Conservation (phyloP, 1,140 invertebrate species). For the Campodea augens region DNA sequence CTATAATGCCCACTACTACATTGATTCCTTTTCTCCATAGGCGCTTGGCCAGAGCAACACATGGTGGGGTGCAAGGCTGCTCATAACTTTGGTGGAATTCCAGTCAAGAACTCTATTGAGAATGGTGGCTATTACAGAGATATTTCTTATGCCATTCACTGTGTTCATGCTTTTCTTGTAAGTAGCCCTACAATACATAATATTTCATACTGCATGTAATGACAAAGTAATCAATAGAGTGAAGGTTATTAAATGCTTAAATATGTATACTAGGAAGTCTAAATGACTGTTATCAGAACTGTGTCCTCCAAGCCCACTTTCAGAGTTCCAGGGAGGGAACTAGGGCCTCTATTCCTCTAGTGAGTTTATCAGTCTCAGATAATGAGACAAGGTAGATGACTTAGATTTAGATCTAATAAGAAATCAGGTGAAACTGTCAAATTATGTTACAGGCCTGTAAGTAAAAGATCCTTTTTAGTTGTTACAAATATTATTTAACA, state of each 20-base stretch:
- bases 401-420: no score
- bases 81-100: conserved; percentile 67
- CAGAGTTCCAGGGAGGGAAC: no score
- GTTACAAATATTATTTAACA: no score
- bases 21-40: no score
- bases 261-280: background rate
- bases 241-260: background rate
- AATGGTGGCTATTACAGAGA: conserved; percentile 71
- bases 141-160: conserved; percentile 74
- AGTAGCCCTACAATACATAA: conserved; percentile 25
- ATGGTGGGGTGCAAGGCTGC: conserved; percentile 64
- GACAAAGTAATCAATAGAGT: background rate
- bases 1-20: no score
- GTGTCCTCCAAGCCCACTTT: no score
- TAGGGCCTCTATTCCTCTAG: background rate
- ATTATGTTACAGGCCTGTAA: no score
- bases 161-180: conserved; percentile 69
- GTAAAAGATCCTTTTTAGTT: no score
- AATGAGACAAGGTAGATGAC: no score
- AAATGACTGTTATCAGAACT: background rate
- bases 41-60: conserved; percentile 68
- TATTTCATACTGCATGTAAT: conserved; percentile 4
- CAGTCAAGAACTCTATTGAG: conserved; percentile 72
- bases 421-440: no score
- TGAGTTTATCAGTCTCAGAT: background rate